These are phyloP conservation scores for Lates calcarifer DNA, from an alignment of 2,113 vertebrate species.

Conservation along the genomic window DNA sequence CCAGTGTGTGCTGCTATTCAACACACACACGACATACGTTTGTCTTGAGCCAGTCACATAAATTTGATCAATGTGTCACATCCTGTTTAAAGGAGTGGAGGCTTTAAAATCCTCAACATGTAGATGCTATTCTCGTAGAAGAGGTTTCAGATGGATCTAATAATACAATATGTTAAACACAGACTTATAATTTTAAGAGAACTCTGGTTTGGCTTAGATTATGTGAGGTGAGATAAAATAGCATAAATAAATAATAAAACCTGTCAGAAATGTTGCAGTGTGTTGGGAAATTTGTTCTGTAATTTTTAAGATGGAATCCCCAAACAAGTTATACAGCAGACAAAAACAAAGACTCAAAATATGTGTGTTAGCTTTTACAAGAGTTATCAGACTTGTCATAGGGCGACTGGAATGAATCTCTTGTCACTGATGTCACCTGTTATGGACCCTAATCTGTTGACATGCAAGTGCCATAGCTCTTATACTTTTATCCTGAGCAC, in stretches of 20 bases:
- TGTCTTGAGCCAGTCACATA: slow-evolving; percentile 6
- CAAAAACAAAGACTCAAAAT: neutral
- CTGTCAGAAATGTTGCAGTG: neutral
- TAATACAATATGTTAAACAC: slow-evolving; percentile 7
- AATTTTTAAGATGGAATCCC: neutral
- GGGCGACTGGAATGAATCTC: too few species aligned
- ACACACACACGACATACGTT: slow-evolving; percentile 1
- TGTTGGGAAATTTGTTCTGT: neutral
- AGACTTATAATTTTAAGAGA: neutral
- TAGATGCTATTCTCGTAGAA: neutral
- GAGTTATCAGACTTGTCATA: too few species aligned
- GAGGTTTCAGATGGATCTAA: neutral
- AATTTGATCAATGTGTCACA: slow-evolving; percentile 45
- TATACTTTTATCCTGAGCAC: neutral
- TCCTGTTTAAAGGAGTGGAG: slow-evolving; percentile 50
- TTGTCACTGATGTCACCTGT: neutral
- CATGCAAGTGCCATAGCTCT: neutral
- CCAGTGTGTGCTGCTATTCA: slow-evolving; percentile 10
- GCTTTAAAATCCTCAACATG: neutral
- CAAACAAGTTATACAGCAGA: neutral
- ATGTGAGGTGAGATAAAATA: neutral
- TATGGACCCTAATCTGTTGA: neutral
- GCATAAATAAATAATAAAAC: slow-evolving; percentile 13
- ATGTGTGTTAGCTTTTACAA: too few species aligned
- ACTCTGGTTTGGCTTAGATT: neutral